Percentiles rank a stretch among this genome's conserved stretches.
These are phyloP conservation scores for Polypterus bichir DNA, from an alignment of 2,113 vertebrate genomes.

Conservation along the genomic window DNA sequence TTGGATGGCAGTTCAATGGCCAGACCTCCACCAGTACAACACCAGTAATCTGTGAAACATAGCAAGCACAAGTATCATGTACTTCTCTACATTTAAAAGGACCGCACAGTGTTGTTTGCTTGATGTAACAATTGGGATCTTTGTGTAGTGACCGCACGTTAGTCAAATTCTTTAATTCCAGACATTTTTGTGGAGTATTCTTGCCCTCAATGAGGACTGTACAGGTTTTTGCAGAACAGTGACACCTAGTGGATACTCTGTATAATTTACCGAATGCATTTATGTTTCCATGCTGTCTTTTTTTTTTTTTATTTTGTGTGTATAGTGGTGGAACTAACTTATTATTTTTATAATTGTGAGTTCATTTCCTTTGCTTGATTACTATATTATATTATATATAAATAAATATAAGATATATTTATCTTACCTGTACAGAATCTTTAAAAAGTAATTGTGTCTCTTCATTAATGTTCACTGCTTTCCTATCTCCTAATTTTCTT, in stretches of 20 bases:
- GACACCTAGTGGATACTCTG: conserved; percentile 31
- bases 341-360: conserved; percentile 67
- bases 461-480: conserved; percentile 43
- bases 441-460: conserved; percentile 34
- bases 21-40: conserved; percentile 37
- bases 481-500: conserved; percentile 26
- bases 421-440: conserved; percentile 63
- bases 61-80: conserved; percentile 48
- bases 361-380: conserved; percentile 32
- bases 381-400: conserved; percentile 34
- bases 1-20: conserved; percentile 6
- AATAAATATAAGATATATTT: conserved; percentile 65
- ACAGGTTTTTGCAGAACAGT: conserved; percentile 44
- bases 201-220: conserved; percentile 94
- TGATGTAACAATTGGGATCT: conserved; percentile 35
- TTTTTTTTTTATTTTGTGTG: conserved; percentile 58
- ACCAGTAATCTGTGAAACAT: conserved; percentile 35
- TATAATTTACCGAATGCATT: conserved; percentile 28
- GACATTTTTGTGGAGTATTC: conserved; percentile 67
- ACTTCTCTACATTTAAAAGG: background rate
- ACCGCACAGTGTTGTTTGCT: conserved; percentile 22
- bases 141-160: conserved; percentile 41
- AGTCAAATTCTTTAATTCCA: conserved; percentile 29
- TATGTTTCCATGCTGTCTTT: conserved; percentile 28
- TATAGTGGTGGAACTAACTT: conserved; percentile 60